Conservation (phyloP, 2,888 invertebrate genomes). For the Zaprionus obscuricornis region DNA sequence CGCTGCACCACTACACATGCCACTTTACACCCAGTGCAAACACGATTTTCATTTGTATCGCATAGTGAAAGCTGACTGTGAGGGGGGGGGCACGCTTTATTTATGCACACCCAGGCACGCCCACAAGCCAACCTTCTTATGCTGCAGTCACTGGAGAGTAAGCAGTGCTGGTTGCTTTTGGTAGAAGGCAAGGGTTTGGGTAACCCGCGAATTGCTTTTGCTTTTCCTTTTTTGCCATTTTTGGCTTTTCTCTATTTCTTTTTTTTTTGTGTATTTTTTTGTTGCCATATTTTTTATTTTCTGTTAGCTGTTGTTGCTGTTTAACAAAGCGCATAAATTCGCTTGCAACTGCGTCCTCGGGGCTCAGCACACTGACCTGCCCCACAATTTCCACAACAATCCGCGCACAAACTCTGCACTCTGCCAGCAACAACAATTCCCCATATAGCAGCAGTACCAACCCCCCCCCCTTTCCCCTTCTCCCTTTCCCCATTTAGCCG, state of each 20-base stretch:
- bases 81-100: constrained; percentile 48
- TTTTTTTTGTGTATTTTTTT: no score
- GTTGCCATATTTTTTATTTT: constrained; percentile 48
- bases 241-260: constrained; percentile 22
- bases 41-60: constrained; percentile 78
- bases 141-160: constrained; percentile 39
- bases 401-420: no score
- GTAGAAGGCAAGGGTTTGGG: background rate
- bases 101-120: constrained; percentile 66
- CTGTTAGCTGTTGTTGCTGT: constrained; percentile 68
- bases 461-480: background rate
- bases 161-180: background rate
- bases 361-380: constrained; percentile 42
- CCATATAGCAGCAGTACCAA: no score
- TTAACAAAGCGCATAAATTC: constrained; percentile 80
- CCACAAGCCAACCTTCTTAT: constrained; percentile 37
- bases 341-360: constrained; percentile 79
- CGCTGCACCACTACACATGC: constrained; percentile 69
- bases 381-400: no score
- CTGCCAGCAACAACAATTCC: constrained; percentile 7
- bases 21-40: constrained; percentile 76
- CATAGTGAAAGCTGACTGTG: constrained; percentile 22
- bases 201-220: constrained; percentile 60
- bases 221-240: constrained; percentile 32
- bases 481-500: constrained; percentile 5